A percentile compares a stretch with the other conserved stretches of the same genome.
These are phyloP conservation scores for Apamea anceps DNA, from an alignment of 2,888 invertebrate species.

Conservation along the genomic window DNA sequence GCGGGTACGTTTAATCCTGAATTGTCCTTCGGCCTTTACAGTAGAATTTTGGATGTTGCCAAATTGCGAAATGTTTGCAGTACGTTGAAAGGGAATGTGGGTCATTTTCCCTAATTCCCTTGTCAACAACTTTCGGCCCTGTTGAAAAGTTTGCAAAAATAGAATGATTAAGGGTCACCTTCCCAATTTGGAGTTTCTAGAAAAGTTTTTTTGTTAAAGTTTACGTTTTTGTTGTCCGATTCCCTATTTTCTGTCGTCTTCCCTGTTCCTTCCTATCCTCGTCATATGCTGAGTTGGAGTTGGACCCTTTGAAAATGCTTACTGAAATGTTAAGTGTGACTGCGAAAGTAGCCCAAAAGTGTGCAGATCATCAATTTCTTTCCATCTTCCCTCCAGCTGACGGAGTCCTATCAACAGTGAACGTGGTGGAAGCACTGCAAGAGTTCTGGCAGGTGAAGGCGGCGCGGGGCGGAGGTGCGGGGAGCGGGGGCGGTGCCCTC, in stretches of 20 bases:
- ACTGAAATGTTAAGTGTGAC: background rate
- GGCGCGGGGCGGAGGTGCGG: constrained; percentile 92
- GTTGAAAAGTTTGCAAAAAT: constrained; percentile 51
- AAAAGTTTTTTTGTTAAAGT: constrained; percentile 16
- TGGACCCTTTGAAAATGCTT: background rate
- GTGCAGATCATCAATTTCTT: accelerated
- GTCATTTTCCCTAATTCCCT: constrained; percentile 33
- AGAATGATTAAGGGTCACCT: constrained; percentile 24
- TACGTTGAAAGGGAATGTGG: constrained; percentile 38
- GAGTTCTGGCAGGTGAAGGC: constrained; percentile 99
- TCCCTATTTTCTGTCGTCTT: background rate
- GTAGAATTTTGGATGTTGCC: background rate
- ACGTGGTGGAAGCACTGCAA: constrained; percentile 98
- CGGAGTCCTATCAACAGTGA: constrained; percentile 92
- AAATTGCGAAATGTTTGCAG: constrained; percentile 34
- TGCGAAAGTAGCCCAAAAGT: background rate
- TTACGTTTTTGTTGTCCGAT: background rate
- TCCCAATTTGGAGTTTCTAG: background rate
- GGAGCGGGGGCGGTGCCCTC: constrained; percentile 96
- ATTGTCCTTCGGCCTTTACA: background rate
- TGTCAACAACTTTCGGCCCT: constrained; percentile 44
- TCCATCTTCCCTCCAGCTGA: constrained; percentile 75
- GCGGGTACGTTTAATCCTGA: constrained; percentile 20
- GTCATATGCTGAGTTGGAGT: constrained; percentile 15
- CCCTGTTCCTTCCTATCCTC: background rate